Evolutionary conservation across 2,113 vertebrate genomes (phyloP), one percentile per base, ranked within the genome.

Genomic region (Mionectes macconnelli): DNA sequence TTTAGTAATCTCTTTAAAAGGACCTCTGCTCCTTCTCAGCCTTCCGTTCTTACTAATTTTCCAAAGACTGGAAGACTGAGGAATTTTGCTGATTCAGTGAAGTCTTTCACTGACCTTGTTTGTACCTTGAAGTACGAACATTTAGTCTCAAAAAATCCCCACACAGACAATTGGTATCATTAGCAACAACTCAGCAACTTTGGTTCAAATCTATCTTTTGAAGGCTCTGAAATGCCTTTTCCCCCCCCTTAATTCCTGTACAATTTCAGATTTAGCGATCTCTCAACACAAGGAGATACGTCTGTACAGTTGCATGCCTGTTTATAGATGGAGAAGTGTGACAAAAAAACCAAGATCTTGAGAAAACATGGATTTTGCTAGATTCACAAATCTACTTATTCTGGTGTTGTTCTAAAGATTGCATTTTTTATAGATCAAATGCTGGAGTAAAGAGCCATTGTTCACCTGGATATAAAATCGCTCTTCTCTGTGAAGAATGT

Each of bases 81-180:
- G 50, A 78, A 64, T 95, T 90, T 84, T 96, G 83, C 85, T 94
- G 79, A 86, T 73, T 81, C 27, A 24, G n/a, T 86, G 31, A 90
- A 94, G 74, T 92, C 59, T 93, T 96, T 93, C 79, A 84, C 28
- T 89, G 83, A 88, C 76, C 47, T 95, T 91, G 15, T 86, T 83
- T 78, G n/a, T 91, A 59, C n/a, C 93, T 83, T 86, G 88, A 95
- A 94, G 83, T 53, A 78, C 39, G 69, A 84, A 68, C 68, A 63
- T 90, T 89, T 62, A 3, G 2, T 75, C 57, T 92, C 56, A 81
- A 75, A 86, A 85, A 90, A 52, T 60, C 67, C 47, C 56, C 84
- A 2, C 44, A 11, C 28, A 75, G 68, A 80, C 35, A 89, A 84
- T 68, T 89, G 72, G 62, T 90, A 60, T 73, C 30, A 55, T 86